Base-by-base conservation (phyloP, 1,140 invertebrate species). In the Tyrophagus putrescentiae region DNA sequence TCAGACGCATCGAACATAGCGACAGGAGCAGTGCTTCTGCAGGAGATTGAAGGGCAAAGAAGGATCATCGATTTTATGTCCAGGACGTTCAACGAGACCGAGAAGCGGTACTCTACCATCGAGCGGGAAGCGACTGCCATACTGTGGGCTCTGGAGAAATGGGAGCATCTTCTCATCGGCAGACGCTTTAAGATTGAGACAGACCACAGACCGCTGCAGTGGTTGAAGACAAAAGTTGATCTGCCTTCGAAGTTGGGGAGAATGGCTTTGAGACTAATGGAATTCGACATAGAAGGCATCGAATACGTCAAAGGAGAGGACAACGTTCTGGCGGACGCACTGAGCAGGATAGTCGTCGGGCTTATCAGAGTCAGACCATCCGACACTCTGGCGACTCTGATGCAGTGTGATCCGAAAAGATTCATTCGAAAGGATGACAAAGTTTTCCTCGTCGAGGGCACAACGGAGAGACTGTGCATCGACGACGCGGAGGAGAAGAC, bases 221-320 rank as follows among this genome's bases (percentile, higher is more conserved):
- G 60, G 42, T 11, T 68, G 23, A 7, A 27, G 6, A 6, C 5
- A n/a, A n/a, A 72, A 28, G 69, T 67, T 18, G 67, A 73, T 59
- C 69, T 32, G 33, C 33, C 3, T 0, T 53, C 62, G 18, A 29
- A 60, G 44, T 27, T 68, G 11, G 60, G 54, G 2, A 29, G 64
- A 42, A 68, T 65, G 67, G 44, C 63, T 1, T 29, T 63, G 4
- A 42, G 62, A 52, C 42, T 68, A 9, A 48, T 64, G 33, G 36
- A 54, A 9, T 68, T 32, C 58, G 27, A 64, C n/a, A 52, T 42
- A n/a, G 52, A 60, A 52, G 36, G n/a, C n/a, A n/a, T n/a, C n/a
- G n/a, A n/a, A n/a, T n/a, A n/a, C n/a, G n/a, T n/a, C n/a, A n/a
- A n/a, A n/a, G n/a, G n/a, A n/a, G n/a, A n/a, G n/a, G n/a, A n/a